phyloP scores from a whole-genome alignment of 2,113 vertebrate species.

The Festucalex cinctus region DNA sequence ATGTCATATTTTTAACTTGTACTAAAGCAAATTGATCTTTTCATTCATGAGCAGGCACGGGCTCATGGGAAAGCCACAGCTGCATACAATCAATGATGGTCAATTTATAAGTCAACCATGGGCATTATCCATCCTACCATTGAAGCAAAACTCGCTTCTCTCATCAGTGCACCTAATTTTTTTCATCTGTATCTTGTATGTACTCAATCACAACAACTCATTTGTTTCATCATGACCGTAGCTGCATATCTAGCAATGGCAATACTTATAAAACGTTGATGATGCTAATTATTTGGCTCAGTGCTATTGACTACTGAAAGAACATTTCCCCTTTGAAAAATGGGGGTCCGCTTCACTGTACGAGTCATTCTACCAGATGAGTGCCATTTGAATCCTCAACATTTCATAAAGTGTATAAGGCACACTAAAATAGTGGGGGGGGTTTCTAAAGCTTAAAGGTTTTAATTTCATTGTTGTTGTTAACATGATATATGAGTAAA shows the following conservation, averaged over 20 bases:
- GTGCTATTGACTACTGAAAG: no score
- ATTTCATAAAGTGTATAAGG: no score
- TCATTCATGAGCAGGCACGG: conserved; percentile 7
- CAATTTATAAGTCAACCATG: conserved; percentile 43
- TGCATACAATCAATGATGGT: conserved; percentile 57
- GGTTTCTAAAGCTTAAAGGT: no score
- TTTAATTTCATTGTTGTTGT: no score
- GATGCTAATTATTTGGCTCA: background rate
- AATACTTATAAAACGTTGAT: background rate
- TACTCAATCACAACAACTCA: background rate
- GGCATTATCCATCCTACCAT: conserved; percentile 23
- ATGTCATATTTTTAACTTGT: conserved; percentile 31
- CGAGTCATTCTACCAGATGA: no score
- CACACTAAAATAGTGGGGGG: no score
- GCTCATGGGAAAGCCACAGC: conserved; percentile 52
- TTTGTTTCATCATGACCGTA: background rate
- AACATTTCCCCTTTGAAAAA: no score
- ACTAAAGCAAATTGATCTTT: conserved; percentile 39
- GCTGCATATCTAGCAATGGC: background rate
- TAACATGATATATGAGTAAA: no score
- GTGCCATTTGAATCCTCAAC: no score
- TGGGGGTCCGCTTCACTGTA: no score
- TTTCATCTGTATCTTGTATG: background rate
- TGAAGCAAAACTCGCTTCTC: conserved; percentile 4
- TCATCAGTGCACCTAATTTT: background rate